Evolutionary conservation across 2,797 vertebrate genomes (phyloP).

Genomic region (Artibeus lituratus): DNA sequence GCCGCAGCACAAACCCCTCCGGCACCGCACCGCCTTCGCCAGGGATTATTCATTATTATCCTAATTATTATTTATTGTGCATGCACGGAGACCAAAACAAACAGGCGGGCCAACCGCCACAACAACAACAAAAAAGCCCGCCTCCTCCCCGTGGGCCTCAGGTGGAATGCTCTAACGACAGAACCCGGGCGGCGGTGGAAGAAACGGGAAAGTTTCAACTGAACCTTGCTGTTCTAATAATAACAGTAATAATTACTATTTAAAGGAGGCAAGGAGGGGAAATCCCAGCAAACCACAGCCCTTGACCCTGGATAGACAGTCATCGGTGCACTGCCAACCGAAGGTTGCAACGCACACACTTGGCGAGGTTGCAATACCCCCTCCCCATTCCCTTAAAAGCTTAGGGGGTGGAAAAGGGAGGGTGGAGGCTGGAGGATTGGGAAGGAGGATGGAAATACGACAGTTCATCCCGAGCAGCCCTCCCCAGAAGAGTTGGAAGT

Average conservation of each 20-base stretch:
- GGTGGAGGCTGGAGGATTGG: not conserved
- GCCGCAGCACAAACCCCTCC: constrained; percentile 35
- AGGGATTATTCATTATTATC: constrained; percentile 58
- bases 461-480: constrained; percentile 22
- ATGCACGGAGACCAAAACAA: constrained; percentile 74
- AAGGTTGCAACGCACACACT: constrained; percentile 61
- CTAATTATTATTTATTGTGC: constrained; percentile 75
- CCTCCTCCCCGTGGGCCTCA: constrained; percentile 73
- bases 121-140: constrained; percentile 55
- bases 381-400: constrained; percentile 22
- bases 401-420: constrained; percentile 30
- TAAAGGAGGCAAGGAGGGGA: not conserved
- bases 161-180: constrained; percentile 71
- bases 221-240: constrained; percentile 66
- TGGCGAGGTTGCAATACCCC: constrained; percentile 53
- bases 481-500: constrained; percentile 57
- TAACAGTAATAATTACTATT: constrained; percentile 65
- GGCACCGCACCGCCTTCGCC: constrained; percentile 59
- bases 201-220: constrained; percentile 74
- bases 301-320: constrained; percentile 49
- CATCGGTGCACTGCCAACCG: constrained; percentile 50
- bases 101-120: constrained; percentile 69
- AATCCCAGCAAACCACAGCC: constrained; percentile 46
- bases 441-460: not conserved
- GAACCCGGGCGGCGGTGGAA: constrained; percentile 55